Conservation (phyloP, 2,113 vertebrate species). For the Ceyx cyanopectus region DNA sequence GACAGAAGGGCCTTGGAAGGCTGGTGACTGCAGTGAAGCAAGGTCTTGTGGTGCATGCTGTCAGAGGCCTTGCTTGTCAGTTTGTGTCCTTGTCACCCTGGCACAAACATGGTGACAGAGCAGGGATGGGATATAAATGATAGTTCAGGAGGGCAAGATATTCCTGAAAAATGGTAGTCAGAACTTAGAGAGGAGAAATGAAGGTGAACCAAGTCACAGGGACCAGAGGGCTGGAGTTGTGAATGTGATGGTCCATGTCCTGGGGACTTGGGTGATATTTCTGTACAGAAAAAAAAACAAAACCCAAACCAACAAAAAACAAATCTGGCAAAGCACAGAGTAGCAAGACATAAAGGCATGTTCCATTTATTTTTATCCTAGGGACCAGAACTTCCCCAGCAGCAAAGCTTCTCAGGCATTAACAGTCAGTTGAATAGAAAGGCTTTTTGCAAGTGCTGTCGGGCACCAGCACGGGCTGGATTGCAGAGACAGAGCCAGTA, state of each 20-base stretch:
- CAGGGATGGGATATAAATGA: background rate
- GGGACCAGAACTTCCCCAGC: background rate
- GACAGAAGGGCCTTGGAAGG: background rate
- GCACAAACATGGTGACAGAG: background rate
- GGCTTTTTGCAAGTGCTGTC: background rate
- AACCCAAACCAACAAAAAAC: too few relatives aligned
- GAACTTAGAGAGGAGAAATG: background rate
- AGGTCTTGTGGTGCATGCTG: background rate
- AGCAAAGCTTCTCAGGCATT: conserved; percentile 24
- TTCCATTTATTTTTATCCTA: conserved; percentile 17
- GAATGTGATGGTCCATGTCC: background rate
- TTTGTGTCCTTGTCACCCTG: background rate
- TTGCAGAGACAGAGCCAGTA: background rate
- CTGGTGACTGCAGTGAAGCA: background rate
- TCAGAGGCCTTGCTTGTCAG: background rate
- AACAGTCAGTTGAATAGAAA: background rate
- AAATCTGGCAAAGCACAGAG: background rate
- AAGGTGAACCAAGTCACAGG: background rate
- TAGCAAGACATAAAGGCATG: background rate
- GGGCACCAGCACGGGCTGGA: background rate
- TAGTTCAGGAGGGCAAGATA: background rate
- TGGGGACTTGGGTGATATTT: background rate
- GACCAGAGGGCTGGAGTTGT: background rate
- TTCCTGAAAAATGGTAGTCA: background rate
- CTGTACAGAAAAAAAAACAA: background rate